Evolutionary conservation across 2,888 invertebrate genomes (phyloP).

Genomic region (Perithous albicinctus): DNA sequence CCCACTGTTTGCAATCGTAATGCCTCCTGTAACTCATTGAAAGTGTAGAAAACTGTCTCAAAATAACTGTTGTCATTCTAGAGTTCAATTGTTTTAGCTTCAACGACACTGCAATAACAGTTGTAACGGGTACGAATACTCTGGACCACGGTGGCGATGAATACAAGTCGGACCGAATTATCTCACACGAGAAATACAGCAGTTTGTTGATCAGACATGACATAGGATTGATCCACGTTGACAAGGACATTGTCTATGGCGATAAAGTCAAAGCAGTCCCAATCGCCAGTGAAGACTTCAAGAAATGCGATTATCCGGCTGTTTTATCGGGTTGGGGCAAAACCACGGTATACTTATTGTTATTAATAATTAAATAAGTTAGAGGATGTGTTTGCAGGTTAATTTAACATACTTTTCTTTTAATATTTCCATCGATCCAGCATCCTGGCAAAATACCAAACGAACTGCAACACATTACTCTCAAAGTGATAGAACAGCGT

Average conservation of each 20-base stretch:
- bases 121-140: constrained; percentile 79
- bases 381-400: not conserved
- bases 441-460: constrained; percentile 86
- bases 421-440: constrained; percentile 77
- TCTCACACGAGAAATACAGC: constrained; percentile 78
- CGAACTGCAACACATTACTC: constrained; percentile 86
- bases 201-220: constrained; percentile 79
- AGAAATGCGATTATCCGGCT: constrained; percentile 78
- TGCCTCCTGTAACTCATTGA: too few species aligned
- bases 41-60: too few species aligned
- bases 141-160: constrained; percentile 79
- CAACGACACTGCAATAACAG: constrained; percentile 77
- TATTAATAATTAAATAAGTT: too few species aligned
- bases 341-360: constrained; percentile 75
- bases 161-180: constrained; percentile 74
- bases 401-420: not conserved
- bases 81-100: too few species aligned
- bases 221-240: constrained; percentile 79
- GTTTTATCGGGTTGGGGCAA: constrained; percentile 83
- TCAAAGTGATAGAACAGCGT: constrained; percentile 86
- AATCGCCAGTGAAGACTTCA: constrained; percentile 77
- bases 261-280: constrained; percentile 78
- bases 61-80: too few species aligned
- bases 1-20: constrained; percentile 87
- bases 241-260: constrained; percentile 77